A percentile compares a stretch with the other conserved stretches of the same genome.
Conservation (phyloP, 1,140 invertebrate species). For the Zaprionus camerounensis region DNA sequence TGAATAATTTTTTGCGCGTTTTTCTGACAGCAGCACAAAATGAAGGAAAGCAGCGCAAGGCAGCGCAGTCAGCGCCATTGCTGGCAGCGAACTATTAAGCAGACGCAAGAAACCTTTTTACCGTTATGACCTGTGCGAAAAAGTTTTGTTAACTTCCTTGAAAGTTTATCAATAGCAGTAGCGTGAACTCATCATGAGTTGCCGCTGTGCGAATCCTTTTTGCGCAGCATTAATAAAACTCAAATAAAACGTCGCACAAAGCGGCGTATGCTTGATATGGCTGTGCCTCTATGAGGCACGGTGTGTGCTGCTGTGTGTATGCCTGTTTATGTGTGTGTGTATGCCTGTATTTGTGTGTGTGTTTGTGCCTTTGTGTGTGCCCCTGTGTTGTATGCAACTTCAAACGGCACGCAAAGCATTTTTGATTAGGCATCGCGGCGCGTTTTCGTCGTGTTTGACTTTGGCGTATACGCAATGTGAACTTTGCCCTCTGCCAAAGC, state of each 20-base stretch:
- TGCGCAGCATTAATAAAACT: slow-evolving; percentile 59
- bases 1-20: slow-evolving; percentile 60
- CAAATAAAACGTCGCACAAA: slow-evolving; percentile 65
- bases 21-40: slow-evolving; percentile 55
- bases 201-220: slow-evolving; percentile 35
- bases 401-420: slow-evolving; percentile 74
- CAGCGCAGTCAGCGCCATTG: background rate
- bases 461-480: slow-evolving; percentile 77
- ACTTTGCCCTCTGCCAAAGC: slow-evolving; percentile 57
- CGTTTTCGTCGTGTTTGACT: slow-evolving; percentile 56
- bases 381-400: slow-evolving; percentile 46
- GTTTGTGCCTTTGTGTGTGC: slow-evolving; percentile 1
- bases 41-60: background rate
- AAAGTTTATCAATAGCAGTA: slow-evolving; percentile 39
- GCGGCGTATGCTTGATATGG: slow-evolving; percentile 59
- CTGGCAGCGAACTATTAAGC: slow-evolving; percentile 8
- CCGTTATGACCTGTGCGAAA: slow-evolving; percentile 13
- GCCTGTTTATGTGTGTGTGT: background rate
- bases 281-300: background rate
- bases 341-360: background rate
- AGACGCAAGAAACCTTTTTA: slow-evolving; percentile 44
- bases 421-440: slow-evolving; percentile 72
- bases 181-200: slow-evolving; percentile 29
- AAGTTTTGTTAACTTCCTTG: slow-evolving; percentile 10
- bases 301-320: slow-evolving; percentile 5